These are phyloP conservation scores for Aspidiotus destructor DNA, from an alignment of 2,888 invertebrate species.

Conservation along the genomic window DNA sequence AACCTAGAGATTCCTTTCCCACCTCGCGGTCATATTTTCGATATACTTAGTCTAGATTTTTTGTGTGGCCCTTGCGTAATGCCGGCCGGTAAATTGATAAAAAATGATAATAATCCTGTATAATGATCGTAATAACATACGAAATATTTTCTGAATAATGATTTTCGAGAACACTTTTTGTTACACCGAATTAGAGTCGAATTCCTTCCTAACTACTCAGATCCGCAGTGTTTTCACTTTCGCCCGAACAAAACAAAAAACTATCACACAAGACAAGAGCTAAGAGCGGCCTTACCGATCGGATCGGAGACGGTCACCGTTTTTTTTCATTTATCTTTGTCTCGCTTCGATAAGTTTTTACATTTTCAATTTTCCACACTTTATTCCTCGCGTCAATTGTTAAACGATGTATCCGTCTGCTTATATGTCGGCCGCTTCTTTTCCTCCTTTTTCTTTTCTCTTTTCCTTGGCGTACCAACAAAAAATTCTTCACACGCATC, in stretches of 20 bases:
- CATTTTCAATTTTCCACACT: slow-evolving; percentile 30
- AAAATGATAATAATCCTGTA: no score
- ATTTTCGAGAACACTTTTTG: background rate
- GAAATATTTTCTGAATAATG: no score
- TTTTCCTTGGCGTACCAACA: background rate
- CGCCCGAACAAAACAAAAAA: background rate
- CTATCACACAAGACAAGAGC: background rate
- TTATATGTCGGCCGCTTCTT: slow-evolving; percentile 17
- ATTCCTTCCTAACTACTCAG: slow-evolving; percentile 1
- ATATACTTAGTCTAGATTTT: no score
- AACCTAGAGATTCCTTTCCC: no score
- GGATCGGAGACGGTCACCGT: background rate
- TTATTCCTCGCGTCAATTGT: slow-evolving; percentile 15
- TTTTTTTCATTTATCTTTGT: slow-evolving; percentile 30
- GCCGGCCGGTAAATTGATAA: no score
- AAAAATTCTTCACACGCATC: slow-evolving; percentile 8
- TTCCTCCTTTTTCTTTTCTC: background rate
- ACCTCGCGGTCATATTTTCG: no score
- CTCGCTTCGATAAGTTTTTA: slow-evolving; percentile 23
- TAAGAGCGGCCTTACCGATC: no score
- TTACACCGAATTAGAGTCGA: slow-evolving; percentile 1
- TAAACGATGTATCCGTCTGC: slow-evolving; percentile 20
- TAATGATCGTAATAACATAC: no score
- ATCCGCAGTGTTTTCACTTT: slow-evolving; percentile 2
- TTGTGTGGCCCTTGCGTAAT: no score